phyloP scores from a whole-genome alignment of 2,888 invertebrate genomes.

The Taphrorychus bicolor region DNA sequence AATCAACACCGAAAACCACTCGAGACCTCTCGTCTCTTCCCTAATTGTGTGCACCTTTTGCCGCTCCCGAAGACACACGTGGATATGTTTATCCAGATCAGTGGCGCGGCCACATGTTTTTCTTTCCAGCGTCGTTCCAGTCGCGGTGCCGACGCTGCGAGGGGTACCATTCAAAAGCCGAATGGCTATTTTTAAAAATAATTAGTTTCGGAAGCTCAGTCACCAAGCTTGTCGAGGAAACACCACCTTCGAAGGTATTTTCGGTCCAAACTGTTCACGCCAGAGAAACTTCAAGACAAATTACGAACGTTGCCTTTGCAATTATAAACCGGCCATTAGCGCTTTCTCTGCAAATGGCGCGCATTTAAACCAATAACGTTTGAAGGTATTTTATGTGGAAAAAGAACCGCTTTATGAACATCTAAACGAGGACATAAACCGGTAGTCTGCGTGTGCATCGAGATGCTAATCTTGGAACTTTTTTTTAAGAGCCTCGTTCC shows the following conservation, averaged over 20 bases:
- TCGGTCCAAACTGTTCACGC: conserved; percentile 24
- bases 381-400: conserved; percentile 5
- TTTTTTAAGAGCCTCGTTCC: conserved; percentile 4
- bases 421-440: conserved; percentile 20
- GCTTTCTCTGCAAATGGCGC: conserved; percentile 19
- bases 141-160: neutral
- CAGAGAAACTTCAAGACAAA: conserved; percentile 47
- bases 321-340: conserved; percentile 39
- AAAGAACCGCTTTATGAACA: conserved; percentile 13
- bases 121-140: neutral
- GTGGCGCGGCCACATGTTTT: conserved; percentile 7
- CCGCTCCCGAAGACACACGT: conserved; percentile 16
- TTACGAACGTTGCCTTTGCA: conserved; percentile 47
- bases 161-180: neutral
- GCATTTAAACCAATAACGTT: neutral
- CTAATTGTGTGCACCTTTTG: conserved; percentile 36
- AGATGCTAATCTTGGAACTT: conserved; percentile 20
- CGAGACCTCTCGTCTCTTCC: conserved; percentile 22
- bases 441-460: conserved; percentile 31
- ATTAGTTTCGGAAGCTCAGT: conserved; percentile 55
- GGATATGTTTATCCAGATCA: conserved; percentile 1
- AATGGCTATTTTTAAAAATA: conserved; percentile 54
- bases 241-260: conserved; percentile 28
- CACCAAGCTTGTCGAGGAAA: conserved; percentile 35
- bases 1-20: conserved; percentile 40